Base-by-base conservation (phyloP, 1,140 invertebrate genomes). In the Zaprionus ghesquierei region DNA sequence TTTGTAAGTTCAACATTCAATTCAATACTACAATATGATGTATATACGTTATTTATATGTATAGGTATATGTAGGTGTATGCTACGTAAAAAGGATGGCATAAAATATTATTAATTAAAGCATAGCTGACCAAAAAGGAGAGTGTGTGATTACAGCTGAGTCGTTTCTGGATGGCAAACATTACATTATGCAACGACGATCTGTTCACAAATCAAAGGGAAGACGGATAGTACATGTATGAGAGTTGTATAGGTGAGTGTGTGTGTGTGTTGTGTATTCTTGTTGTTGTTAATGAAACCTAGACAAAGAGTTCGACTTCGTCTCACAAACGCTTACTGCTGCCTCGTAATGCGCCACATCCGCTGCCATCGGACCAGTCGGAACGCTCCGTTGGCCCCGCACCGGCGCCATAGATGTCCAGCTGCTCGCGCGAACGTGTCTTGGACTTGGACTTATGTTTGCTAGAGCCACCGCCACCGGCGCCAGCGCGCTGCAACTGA, bases 31-130 rank as follows among this genome's bases (percentile, higher is more conserved):
- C 81, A 69, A 81, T 85, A 86, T 86, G 63, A 55, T 69, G 63
- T 63, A 73, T 76, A 63, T 56, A 35, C n/a, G n/a, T n/a, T n/a
- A n/a, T n/a, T n/a, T 79, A 60, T 61, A 44, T 60, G 22, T 46
- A 31, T 33, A 56, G 61, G 33, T 62, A 15, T 55, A 23, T 58
- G 18, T 31, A 15, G n/a, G 35, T 58, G 27, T 81, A 73, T 68
- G 63, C 58, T 63, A 63, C 22, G 46, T 59, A 60, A 53, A 82
- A 77, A 69, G 64, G 61, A 71, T 73, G 69, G 69, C 78, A 76
- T 77, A 86, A 81, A 86, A 50, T 86, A 41, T 12, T n/a, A 86
- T 79, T 46, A 86, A 79, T 81, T 87, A 82, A 86, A 86, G 82
- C 79, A 84, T 60, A 53, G 63, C 49, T 35, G 46, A 23, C 38